Percentiles rank a stretch among this genome's conserved stretches.
These are phyloP conservation scores for Melanerpes formicivorus DNA, from an alignment of 2,113 vertebrate genomes.

Conservation along the genomic window DNA sequence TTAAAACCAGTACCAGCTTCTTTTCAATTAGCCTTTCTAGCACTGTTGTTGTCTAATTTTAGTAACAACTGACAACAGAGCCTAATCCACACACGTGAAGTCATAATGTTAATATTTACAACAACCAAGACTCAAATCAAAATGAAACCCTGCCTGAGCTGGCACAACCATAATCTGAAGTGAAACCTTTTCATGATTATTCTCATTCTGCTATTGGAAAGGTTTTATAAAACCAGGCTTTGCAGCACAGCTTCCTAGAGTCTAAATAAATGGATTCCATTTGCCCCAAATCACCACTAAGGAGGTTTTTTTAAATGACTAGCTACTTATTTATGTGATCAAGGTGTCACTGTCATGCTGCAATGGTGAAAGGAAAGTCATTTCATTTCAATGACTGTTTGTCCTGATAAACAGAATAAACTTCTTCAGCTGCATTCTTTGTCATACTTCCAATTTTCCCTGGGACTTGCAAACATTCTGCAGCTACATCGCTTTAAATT, in stretches of 20 bases:
- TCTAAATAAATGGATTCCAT: constrained; percentile 62
- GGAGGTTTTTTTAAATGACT: constrained; percentile 20
- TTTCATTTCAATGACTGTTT: constrained; percentile 70
- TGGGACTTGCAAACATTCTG: constrained; percentile 68
- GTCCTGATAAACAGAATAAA: constrained; percentile 66
- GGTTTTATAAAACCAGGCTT: constrained; percentile 33
- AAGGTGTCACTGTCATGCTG: constrained; percentile 43
- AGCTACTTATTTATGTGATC: constrained; percentile 61
- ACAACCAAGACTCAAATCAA: neutral
- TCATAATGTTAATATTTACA: constrained; percentile 62
- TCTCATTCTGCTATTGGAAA: constrained; percentile 1
- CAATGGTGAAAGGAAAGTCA: constrained; percentile 43
- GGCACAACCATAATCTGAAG: constrained; percentile 31
- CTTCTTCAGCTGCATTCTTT: constrained; percentile 61
- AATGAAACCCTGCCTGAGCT: constrained; percentile 53
- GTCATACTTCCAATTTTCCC: constrained; percentile 72
- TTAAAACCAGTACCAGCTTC: constrained; percentile 44
- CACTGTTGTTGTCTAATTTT: constrained; percentile 55
- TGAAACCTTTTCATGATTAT: constrained; percentile 44
- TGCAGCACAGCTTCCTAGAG: constrained; percentile 19
- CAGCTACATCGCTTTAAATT: constrained; percentile 86
- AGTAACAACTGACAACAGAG: constrained; percentile 22
- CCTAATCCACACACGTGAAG: constrained; percentile 26
- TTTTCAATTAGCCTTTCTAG: constrained; percentile 59
- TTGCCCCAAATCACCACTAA: constrained; percentile 18